phyloP scores from a whole-genome alignment of 2,888 invertebrate genomes.

The Leistus spinibarbis region DNA sequence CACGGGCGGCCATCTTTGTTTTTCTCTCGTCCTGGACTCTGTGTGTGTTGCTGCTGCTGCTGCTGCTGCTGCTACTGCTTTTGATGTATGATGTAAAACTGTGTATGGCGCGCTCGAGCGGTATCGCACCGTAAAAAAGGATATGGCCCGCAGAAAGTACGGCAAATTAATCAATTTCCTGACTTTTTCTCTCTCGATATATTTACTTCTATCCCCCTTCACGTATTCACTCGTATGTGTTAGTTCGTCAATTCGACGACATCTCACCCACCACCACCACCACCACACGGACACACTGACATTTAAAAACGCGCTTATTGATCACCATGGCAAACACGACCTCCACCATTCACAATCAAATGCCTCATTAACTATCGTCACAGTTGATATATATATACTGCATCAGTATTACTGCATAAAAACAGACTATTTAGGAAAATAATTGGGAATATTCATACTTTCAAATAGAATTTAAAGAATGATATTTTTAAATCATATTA shows the following conservation, averaged over 20 bases:
- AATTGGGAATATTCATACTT: no score
- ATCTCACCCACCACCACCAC: no score
- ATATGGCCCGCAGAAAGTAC: slow-evolving; percentile 35
- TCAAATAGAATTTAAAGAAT: no score
- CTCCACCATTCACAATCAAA: slow-evolving; percentile 25
- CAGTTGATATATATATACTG: background rate
- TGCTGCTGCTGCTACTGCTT: slow-evolving; percentile 47
- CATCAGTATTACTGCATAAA: background rate
- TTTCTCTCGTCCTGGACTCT: slow-evolving; percentile 45
- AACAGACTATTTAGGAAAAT: no score
- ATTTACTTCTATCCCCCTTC: slow-evolving; percentile 3
- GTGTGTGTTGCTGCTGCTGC: slow-evolving; percentile 46
- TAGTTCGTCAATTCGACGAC: background rate
- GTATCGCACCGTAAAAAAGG: slow-evolving; percentile 39
- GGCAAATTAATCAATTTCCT: slow-evolving; percentile 38
- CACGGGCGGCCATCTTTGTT: slow-evolving; percentile 50
- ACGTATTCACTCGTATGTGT: background rate
- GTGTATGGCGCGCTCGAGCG: slow-evolving; percentile 45
- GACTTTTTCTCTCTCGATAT: slow-evolving; percentile 20
- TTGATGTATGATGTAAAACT: slow-evolving; percentile 53
- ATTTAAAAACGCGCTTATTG: slow-evolving; percentile 36
- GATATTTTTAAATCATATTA: no score
- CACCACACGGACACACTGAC: slow-evolving; percentile 13
- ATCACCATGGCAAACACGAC: slow-evolving; percentile 13
- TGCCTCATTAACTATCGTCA: slow-evolving; percentile 32